Evolutionary conservation across 2,888 invertebrate genomes (phyloP).

Genomic region (Chelonus formosanus): DNA sequence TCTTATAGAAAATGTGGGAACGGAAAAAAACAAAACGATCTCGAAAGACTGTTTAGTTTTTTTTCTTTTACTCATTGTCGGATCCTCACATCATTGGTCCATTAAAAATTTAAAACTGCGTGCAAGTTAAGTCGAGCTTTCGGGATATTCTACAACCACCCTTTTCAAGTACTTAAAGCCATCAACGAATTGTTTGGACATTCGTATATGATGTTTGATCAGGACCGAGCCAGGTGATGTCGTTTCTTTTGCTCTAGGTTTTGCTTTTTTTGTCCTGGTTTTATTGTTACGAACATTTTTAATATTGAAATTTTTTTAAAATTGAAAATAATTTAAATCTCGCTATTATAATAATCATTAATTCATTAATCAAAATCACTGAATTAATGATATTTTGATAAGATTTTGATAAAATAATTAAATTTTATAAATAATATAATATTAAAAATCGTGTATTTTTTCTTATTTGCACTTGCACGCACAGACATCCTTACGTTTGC

Average conservation of each 20-base stretch:
- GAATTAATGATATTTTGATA: no score
- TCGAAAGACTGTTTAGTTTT: conserved; percentile 21
- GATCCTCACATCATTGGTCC: not conserved
- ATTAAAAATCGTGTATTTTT: not conserved
- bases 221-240: conserved; percentile 61
- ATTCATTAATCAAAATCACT: no score
- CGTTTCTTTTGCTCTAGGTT: conserved; percentile 35
- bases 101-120: conserved; percentile 10
- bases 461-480: conserved; percentile 18
- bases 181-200: conserved; percentile 51
- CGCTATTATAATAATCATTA: no score
- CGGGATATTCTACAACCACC: conserved; percentile 42
- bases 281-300: no score
- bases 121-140: conserved; percentile 21
- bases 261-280: conserved; percentile 27
- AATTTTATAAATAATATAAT: no score
- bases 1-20: conserved; percentile 42
- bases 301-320: no score
- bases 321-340: not conserved
- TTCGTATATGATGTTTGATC: conserved; percentile 60
- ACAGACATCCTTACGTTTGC: conserved; percentile 32
- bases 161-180: conserved; percentile 45
- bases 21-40: conserved; percentile 42
- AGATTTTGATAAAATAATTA: no score
- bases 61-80: conserved; percentile 1